Percentiles rank a stretch among this genome's conserved stretches.
Evolutionary conservation across 2,888 invertebrate species (phyloP).

Genomic region (Dione juno): DNA sequence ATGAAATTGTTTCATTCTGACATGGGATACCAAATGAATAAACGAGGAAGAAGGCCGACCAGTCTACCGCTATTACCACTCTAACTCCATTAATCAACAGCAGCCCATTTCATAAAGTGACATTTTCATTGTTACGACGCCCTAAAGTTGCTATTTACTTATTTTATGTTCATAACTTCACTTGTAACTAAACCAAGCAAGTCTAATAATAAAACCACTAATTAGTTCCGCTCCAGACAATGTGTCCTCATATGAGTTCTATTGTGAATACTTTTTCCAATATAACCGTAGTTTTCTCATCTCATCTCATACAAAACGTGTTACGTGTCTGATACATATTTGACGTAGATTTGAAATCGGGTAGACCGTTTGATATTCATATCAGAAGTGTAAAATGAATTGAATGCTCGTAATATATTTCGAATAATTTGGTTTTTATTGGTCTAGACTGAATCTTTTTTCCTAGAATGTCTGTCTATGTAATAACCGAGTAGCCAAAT

Average conservation of each 20-base stretch:
- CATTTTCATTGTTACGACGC: conserved; percentile 78
- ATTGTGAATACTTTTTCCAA: conserved; percentile 44
- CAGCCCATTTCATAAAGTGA: conserved; percentile 79
- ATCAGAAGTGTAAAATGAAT: conserved; percentile 33
- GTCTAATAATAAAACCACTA: conserved; percentile 61
- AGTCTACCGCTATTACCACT: conserved; percentile 59
- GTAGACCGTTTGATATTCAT: conserved; percentile 34
- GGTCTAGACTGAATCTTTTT: conserved; percentile 5
- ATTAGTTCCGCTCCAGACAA: conserved; percentile 48
- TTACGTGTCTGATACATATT: conserved; percentile 35
- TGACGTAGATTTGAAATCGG: conserved; percentile 36
- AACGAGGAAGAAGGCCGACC: conserved; percentile 68
- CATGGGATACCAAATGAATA: conserved; percentile 63
- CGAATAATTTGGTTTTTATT: neutral
- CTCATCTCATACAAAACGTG: conserved; percentile 41
- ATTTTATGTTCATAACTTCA: conserved; percentile 66
- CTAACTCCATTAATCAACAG: conserved; percentile 75
- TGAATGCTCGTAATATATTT: conserved; percentile 20
- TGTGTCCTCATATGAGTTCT: conserved; percentile 43
- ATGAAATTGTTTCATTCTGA: conserved; percentile 52
- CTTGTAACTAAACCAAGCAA: conserved; percentile 58
- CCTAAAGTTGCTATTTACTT: conserved; percentile 72
- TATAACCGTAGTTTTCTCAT: conserved; percentile 38
- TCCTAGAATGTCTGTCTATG: too few species aligned
- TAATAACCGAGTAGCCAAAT: neutral